Evolutionary conservation across 2,113 vertebrate species (phyloP).

Genomic region (Siphamia tubifer): DNA sequence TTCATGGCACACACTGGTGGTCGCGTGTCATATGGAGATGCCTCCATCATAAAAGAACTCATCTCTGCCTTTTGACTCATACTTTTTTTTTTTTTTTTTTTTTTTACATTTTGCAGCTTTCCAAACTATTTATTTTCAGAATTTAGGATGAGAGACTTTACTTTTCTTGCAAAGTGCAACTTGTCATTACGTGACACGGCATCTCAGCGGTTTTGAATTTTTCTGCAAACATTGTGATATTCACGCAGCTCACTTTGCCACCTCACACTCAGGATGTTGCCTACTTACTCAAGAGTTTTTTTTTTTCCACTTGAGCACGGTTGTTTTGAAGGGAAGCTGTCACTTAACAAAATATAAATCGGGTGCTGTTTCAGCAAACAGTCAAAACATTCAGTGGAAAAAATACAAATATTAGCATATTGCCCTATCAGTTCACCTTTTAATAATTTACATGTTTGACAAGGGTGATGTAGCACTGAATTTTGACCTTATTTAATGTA

Average conservation of each 20-base stretch:
- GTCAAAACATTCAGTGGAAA: background rate
- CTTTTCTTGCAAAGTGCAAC: conserved; percentile 36
- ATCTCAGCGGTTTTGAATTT: conserved; percentile 34
- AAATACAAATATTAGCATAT: background rate
- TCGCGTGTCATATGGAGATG: conserved; percentile 71
- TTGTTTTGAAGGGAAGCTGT: conserved; percentile 23
- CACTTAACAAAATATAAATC: conserved; percentile 8
- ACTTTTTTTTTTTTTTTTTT: too few species aligned
- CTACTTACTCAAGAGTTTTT: background rate
- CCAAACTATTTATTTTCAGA: conserved; percentile 47
- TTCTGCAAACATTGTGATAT: conserved; percentile 44
- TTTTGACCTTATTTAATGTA: background rate
- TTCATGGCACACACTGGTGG: conserved; percentile 74
- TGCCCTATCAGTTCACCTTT: background rate
- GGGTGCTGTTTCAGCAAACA: conserved; percentile 26
- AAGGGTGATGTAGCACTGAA: background rate
- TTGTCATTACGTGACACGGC: conserved; percentile 45
- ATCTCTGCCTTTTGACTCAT: conserved; percentile 43
- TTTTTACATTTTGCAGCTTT: conserved; percentile 37
- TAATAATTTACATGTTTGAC: background rate
- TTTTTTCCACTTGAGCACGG: background rate
- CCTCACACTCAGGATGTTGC: conserved; percentile 7
- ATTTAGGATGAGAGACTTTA: conserved; percentile 29
- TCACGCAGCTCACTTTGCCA: conserved; percentile 27
- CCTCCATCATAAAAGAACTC: conserved; percentile 70